phyloP scores from a whole-genome alignment of 92 coral and sea anemone genomes.

The Epizoanthus fatuus region DNA sequence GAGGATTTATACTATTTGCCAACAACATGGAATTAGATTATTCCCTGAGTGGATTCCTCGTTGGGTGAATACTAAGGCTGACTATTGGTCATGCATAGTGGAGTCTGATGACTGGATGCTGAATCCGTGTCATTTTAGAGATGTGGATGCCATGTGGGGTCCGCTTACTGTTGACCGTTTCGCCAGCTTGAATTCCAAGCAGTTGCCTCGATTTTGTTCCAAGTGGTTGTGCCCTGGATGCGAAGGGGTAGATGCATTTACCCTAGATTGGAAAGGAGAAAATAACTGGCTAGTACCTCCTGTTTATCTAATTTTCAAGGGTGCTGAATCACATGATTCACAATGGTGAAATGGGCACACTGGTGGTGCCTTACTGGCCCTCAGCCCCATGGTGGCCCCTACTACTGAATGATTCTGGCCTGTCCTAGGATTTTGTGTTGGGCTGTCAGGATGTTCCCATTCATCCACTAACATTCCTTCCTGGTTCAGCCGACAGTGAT shows the following conservation, averaged over 20 bases:
- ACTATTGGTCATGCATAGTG: constrained; percentile 73
- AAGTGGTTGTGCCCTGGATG: constrained; percentile 65
- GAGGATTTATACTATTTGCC: constrained; percentile 57
- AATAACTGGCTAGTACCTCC: constrained; percentile 80
- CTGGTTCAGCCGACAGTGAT: constrained; percentile 55
- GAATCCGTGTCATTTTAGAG: constrained; percentile 54
- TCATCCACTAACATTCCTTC: constrained; percentile 44
- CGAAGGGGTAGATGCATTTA: constrained; percentile 73
- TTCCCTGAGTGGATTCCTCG: constrained; percentile 70
- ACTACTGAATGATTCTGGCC: constrained; percentile 35
- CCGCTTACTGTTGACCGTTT: constrained; percentile 60
- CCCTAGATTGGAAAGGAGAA: constrained; percentile 66
- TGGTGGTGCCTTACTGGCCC: constrained; percentile 56
- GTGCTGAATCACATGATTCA: background rate
- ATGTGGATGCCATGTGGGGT: constrained; percentile 58
- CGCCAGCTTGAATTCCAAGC: constrained; percentile 48
- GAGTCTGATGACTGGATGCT: constrained; percentile 68
- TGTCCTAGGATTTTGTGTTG: constrained; percentile 12
- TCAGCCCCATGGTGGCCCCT: constrained; percentile 59
- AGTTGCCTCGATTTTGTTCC: constrained; percentile 59
- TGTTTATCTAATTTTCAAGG: constrained; percentile 38
- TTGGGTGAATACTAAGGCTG: constrained; percentile 55
- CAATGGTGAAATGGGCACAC: constrained; percentile 11
- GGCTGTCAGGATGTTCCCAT: constrained; percentile 46
- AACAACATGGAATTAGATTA: constrained; percentile 49